phyloP scores from a whole-genome alignment of 37 sponge, comb jelly and placozoan genomes.

The Crambe crambe region DNA sequence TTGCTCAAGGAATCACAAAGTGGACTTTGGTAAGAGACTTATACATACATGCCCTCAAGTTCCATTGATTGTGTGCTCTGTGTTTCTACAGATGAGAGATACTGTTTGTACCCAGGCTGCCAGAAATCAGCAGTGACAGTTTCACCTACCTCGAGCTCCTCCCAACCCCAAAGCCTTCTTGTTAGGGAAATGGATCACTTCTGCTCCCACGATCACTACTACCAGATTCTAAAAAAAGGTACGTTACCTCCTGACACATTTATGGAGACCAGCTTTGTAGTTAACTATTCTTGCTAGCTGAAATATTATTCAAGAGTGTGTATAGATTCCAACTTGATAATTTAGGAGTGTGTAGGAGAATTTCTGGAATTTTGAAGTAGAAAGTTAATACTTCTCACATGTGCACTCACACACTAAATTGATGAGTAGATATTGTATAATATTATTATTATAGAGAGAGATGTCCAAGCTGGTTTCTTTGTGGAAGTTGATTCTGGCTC shows the following conservation, averaged over 20 bases:
- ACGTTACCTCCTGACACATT: too few relatives aligned
- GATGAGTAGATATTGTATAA: too few relatives aligned
- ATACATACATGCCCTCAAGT: not conserved
- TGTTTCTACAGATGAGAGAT: not conserved
- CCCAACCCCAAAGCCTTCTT: not conserved
- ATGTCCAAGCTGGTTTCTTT: not conserved
- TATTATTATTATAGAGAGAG: too few relatives aligned
- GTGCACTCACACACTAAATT: too few relatives aligned
- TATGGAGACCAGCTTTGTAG: too few relatives aligned
- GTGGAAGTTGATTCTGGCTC: not conserved
- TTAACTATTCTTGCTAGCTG: too few relatives aligned
- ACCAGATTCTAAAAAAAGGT: not conserved
- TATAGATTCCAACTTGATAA: too few relatives aligned
- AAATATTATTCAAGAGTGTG: too few relatives aligned
- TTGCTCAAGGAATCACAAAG: not conserved
- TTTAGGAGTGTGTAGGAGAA: too few relatives aligned
- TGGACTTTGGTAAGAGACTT: slow-evolving; percentile 2
- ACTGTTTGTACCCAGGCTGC: slow-evolving; percentile 18
- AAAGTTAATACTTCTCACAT: too few relatives aligned
- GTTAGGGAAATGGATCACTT: not conserved
- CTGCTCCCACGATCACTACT: not conserved
- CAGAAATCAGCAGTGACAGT: not conserved
- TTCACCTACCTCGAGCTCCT: not conserved
- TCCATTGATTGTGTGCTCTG: not conserved
- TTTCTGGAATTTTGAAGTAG: too few relatives aligned